phyloP scores from a whole-genome alignment of 1,140 invertebrate species.

The Aphaenogaster floridana region DNA sequence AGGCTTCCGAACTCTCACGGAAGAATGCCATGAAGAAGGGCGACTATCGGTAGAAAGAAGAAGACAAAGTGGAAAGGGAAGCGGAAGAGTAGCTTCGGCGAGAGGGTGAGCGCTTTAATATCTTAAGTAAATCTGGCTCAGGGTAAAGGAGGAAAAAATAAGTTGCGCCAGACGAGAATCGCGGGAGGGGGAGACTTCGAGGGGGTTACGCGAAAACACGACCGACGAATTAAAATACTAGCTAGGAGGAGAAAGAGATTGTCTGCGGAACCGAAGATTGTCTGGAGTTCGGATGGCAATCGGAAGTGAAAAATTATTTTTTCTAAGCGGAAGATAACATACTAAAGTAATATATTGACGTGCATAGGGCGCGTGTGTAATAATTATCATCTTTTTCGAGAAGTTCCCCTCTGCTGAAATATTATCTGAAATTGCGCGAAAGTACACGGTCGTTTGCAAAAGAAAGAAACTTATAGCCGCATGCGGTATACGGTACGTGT shows the following conservation, averaged over 20 bases:
- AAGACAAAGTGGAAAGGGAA: constrained; percentile 22
- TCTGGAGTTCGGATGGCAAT: constrained; percentile 25
- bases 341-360: background rate
- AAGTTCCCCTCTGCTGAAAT: background rate
- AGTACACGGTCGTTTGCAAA: background rate
- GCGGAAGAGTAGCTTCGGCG: constrained; percentile 50
- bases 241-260: constrained; percentile 69
- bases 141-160: constrained; percentile 74
- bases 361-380: background rate
- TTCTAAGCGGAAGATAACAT: background rate
- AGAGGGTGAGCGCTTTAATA: constrained; percentile 84
- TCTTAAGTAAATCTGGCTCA: constrained; percentile 85
- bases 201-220: constrained; percentile 78
- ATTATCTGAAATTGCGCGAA: background rate
- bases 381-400: background rate
- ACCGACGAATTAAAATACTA: constrained; percentile 84
- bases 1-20: constrained; percentile 68
- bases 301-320: constrained; percentile 44
- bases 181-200: constrained; percentile 31
- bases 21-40: constrained; percentile 28
- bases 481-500: background rate
- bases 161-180: constrained; percentile 69
- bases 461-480: constrained; percentile 1
- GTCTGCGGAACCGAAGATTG: background rate
- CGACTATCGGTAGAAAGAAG: constrained; percentile 27